phyloP scores from a whole-genome alignment of 2,888 invertebrate species.

The Theristus sp. region DNA sequence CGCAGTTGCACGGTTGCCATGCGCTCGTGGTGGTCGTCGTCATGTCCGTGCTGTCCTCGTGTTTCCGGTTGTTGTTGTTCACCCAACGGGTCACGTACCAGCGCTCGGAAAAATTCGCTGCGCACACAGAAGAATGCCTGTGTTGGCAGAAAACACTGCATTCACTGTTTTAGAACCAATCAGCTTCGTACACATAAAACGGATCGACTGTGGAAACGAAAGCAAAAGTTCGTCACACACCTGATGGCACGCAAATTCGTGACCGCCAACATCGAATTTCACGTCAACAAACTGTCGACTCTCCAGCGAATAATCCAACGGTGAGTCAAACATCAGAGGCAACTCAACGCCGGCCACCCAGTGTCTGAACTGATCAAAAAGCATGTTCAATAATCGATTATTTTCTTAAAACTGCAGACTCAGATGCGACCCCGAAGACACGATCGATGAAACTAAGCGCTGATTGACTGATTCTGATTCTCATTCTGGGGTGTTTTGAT shows the following conservation, averaged over 20 bases:
- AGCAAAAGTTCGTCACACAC: slow-evolving; percentile 10
- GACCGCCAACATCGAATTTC: slow-evolving; percentile 31
- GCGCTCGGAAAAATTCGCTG: slow-evolving; percentile 35
- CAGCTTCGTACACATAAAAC: too few species aligned
- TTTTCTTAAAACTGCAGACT: too few species aligned
- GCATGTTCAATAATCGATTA: too few species aligned
- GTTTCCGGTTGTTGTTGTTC: background rate
- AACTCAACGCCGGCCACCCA: background rate
- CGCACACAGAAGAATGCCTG: slow-evolving; percentile 36
- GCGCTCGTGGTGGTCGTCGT: slow-evolving; percentile 19
- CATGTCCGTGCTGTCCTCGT: slow-evolving; percentile 16
- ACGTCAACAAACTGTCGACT: slow-evolving; percentile 29
- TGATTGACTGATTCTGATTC: too few species aligned
- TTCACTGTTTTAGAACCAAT: too few species aligned
- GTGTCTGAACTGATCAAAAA: too few species aligned
- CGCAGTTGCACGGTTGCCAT: slow-evolving; percentile 29
- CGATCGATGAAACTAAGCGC: too few species aligned
- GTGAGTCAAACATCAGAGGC: background rate
- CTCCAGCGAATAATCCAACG: background rate
- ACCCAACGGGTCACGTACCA: slow-evolving; percentile 12
- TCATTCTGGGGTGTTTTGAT: too few species aligned
- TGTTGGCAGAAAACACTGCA: too few species aligned
- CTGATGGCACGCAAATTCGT: slow-evolving; percentile 35
- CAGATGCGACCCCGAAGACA: too few species aligned
- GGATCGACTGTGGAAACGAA: too few species aligned